Evolutionary conservation across 2,888 invertebrate species (phyloP).

Genomic region (Nomada fucata): DNA sequence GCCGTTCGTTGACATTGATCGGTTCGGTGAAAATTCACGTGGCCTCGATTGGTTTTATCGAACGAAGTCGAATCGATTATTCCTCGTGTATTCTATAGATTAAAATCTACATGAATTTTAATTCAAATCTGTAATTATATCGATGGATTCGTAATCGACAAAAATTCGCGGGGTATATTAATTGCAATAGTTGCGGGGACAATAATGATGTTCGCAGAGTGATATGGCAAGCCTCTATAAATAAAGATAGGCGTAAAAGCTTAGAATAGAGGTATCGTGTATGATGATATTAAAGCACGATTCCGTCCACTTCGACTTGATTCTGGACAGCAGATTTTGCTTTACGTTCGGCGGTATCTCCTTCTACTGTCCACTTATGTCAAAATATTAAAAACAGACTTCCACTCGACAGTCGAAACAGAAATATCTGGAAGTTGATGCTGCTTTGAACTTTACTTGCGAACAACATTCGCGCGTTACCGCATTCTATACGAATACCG

Average conservation of each 20-base stretch:
- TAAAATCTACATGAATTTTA: background rate
- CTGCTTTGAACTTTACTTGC: background rate
- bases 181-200: background rate
- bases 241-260: conserved; percentile 56
- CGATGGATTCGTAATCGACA: too few relatives aligned
- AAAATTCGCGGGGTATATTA: background rate
- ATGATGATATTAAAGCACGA: conserved; percentile 40
- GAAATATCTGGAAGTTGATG: too few relatives aligned
- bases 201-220: conserved; percentile 28
- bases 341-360: background rate
- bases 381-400: background rate
- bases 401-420: background rate
- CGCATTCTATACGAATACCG: background rate
- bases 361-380: too few relatives aligned
- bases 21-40: conserved; percentile 1
- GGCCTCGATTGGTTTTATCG: background rate
- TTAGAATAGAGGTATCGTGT: conserved; percentile 50
- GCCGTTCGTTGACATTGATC: conserved; percentile 39
- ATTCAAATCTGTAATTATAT: background rate
- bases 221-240: conserved; percentile 53
- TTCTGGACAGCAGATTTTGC: background rate
- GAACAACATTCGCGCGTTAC: background rate
- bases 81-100: background rate
- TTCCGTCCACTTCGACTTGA: background rate
- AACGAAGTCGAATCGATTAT: conserved; percentile 9